Percentiles rank a stretch among this genome's conserved stretches.
These are phyloP conservation scores for Idaea biselata DNA, from an alignment of 2,888 invertebrate species.

Conservation along the genomic window DNA sequence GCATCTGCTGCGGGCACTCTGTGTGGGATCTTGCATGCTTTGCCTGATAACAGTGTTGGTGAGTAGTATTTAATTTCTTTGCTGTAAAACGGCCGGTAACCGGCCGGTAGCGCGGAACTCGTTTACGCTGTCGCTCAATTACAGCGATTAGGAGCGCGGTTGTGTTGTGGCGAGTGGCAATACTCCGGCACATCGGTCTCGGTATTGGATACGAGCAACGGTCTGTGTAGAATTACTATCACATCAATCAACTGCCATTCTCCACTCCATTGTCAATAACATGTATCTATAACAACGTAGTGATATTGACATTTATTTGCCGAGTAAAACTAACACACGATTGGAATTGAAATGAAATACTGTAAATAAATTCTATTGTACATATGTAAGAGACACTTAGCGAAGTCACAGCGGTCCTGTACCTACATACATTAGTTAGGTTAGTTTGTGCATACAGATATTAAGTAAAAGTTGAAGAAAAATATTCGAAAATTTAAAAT, in stretches of 20 bases:
- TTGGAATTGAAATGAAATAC: not conserved
- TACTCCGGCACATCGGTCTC: conserved; percentile 49
- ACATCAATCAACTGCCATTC: conserved; percentile 59
- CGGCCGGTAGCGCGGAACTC: conserved; percentile 44
- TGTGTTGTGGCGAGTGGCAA: conserved; percentile 39
- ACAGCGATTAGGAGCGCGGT: conserved; percentile 57
- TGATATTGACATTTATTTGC: conserved; percentile 27
- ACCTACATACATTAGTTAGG: too few species aligned
- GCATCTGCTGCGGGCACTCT: conserved; percentile 50
- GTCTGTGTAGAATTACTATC: conserved; percentile 69
- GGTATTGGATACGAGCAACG: conserved; percentile 77
- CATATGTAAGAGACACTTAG: too few species aligned
- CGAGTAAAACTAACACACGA: not conserved
- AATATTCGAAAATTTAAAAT: too few species aligned
- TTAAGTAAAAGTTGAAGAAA: too few species aligned
- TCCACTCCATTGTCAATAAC: conserved; percentile 62
- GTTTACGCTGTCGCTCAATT: conserved; percentile 56
- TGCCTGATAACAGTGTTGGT: conserved; percentile 62
- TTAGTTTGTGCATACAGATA: too few species aligned
- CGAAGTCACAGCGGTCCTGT: too few species aligned
- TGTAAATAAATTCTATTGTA: too few species aligned
- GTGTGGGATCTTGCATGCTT: conserved; percentile 65
- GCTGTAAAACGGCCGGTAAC: conserved; percentile 32
- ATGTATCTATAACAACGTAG: conserved; percentile 43
- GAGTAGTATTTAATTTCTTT: conserved; percentile 53